Base-by-base conservation (phyloP, 2,113 vertebrate genomes). In the Sphaerodactylus townsendi region DNA sequence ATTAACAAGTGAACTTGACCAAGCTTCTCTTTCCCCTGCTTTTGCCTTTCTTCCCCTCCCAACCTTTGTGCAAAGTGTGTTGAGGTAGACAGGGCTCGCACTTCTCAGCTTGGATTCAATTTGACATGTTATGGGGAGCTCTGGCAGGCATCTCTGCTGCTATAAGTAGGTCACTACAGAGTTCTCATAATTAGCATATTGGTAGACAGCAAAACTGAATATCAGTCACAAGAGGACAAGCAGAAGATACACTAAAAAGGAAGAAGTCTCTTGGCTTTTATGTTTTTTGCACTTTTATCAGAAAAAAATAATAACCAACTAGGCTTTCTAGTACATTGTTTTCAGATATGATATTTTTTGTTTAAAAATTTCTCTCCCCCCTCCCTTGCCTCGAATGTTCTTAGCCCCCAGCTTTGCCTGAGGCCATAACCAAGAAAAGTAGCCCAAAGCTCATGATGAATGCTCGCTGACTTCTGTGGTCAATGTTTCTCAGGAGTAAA, bases 131-230 rank as follows among this genome's bases (percentile, higher is more conserved):
- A 90, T 62, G 88, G 90, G 92, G 86, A 90, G 87, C 87, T 93
- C 81, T 84, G 90, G 91, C 85, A 93, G 91, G 89, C 93, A 89
- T 93, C 88, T 88, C 79, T 90, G 70, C 87, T 37, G 76, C 82
- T 95, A n/a, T n/a, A 95, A 95, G 89, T 96, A 95, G 94, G 95
- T 96, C 95, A 96, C 89, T 91, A 92, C 89, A 93, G 86, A 95
- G 86, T 93, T 91, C 89, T 84, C 88, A 86, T 94, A 87, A 91
- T 90, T 94, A 94, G 75, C 91, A 93, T 94, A 86, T 89, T 93
- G 53, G 39, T 89, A 90, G 93, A 91, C 92, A 87, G 79, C 84
- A 87, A 59, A 83, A 89, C 88, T 88, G 87, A 89, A 81, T 81
- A 91, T 87, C 79, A 78, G 79, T 89, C 89, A 68, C 83, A 88